A percentile compares a stretch with the other conserved stretches of the same genome.
These are phyloP conservation scores for Poecilus cupreus DNA, from an alignment of 2,888 invertebrate species.

Conservation along the genomic window DNA sequence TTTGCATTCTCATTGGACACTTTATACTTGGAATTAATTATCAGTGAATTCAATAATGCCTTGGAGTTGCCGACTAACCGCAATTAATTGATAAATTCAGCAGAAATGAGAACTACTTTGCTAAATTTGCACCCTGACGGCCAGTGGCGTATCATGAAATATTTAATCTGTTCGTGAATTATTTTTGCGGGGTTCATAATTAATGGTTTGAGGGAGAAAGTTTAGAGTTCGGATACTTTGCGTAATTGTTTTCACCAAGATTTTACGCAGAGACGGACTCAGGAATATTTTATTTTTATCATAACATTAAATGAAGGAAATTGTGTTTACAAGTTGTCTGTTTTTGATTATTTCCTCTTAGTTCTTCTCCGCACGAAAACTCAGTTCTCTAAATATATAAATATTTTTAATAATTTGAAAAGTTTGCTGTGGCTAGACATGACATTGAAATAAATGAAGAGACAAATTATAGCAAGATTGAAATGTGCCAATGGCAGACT, in stretches of 20 bases:
- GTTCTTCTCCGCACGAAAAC: too few species aligned
- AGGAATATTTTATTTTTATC: neutral
- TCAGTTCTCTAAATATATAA: too few species aligned
- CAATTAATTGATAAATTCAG: conserved; percentile 32
- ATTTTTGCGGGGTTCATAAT: conserved; percentile 8
- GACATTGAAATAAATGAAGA: too few species aligned
- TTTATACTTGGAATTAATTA: conserved; percentile 27
- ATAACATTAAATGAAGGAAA: too few species aligned
- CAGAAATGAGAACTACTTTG: neutral
- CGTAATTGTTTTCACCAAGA: conserved; percentile 1
- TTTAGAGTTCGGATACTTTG: neutral
- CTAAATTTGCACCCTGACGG: neutral
- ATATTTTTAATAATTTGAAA: too few species aligned
- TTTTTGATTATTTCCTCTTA: too few species aligned
- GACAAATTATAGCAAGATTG: too few species aligned
- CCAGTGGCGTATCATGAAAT: neutral
- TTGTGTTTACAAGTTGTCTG: too few species aligned
- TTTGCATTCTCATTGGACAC: conserved; percentile 21
- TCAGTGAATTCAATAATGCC: conserved; percentile 7
- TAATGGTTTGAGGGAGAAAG: neutral
- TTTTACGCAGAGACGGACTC: neutral
- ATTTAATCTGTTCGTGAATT: neutral
- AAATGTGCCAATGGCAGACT: too few species aligned
- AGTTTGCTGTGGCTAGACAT: too few species aligned
- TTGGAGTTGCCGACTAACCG: neutral